Evolutionary conservation across 1,140 invertebrate species (phyloP), one percentile per base, ranked within the genome.

Genomic region (Zophobas morio): DNA sequence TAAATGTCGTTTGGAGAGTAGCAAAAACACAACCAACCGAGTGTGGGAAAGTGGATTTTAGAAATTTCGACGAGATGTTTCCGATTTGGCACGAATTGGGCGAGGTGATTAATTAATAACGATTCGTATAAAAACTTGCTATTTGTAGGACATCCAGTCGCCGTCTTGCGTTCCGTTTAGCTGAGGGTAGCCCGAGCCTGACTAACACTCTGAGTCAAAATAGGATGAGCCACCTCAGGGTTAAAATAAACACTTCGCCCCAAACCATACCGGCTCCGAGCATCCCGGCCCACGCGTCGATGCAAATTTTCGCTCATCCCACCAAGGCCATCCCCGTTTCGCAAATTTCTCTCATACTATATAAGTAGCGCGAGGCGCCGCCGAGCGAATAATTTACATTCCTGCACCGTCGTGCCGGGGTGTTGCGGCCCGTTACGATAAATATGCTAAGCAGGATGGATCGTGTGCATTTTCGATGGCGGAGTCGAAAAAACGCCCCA

Each of bases 41-140:
- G 6, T 2, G 37, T 66, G 60, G 8, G 60, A 66, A 66, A 66
- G 60, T 66, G n/a, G 60, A 66, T 42, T 66, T 66, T 66, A 66
- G 60, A 66, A 66, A 66, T 66, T 66, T 33, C 39, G 56, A 60
- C 5, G 56, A 60, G 56, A 60, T 60, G 37, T 60, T 60, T 60
- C 2, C 5, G 20, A 60, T 3, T 32, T 42, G 6, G 6, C 56
- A 34, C 53, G 53, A 6, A 20, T 37, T 66, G 60, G 60, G 60
- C 42, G 60, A 66, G 60, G 60, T 66, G n/a, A 66, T 20, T 66
- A 66, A 66, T 66, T 66, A 42, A 66, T 46, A 42, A 42, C 40
- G 42, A 66, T 39, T 66, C 37, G 60, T 66, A 66, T 42, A 66
- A 66, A 20, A 20, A 20, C 20, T 20, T 20, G 20, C 20, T 20